These are phyloP conservation scores for Chloromyia formosa DNA, from an alignment of 2,888 invertebrate genomes.

Conservation along the genomic window DNA sequence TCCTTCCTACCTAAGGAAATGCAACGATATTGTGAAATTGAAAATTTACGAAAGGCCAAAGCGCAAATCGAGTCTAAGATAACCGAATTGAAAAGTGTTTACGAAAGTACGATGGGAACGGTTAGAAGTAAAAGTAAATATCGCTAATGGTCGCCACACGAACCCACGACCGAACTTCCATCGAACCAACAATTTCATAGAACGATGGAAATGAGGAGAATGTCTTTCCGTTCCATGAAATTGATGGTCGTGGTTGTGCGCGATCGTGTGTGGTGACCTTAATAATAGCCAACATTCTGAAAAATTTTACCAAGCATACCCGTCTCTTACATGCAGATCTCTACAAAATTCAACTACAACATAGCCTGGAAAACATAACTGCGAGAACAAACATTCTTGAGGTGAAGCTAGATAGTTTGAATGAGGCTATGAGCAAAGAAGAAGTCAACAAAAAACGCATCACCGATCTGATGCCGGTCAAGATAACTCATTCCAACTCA, in stretches of 20 bases:
- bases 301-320: not conserved
- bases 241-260: too few species aligned
- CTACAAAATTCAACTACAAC: conserved; percentile 55
- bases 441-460: conserved; percentile 54
- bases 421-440: conserved; percentile 54
- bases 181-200: not conserved
- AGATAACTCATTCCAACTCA: conserved; percentile 55
- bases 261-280: too few species aligned
- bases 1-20: conserved; percentile 57
- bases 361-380: conserved; percentile 54
- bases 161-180: conserved; percentile 11
- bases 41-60: conserved; percentile 55
- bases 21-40: conserved; percentile 57
- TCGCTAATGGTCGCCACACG: not conserved
- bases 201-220: too few species aligned
- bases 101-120: conserved; percentile 54
- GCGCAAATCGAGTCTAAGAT: conserved; percentile 51
- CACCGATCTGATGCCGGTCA: conserved; percentile 57
- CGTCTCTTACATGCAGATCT: conserved; percentile 54
- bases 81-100: conserved; percentile 54
- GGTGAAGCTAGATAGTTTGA: conserved; percentile 55
- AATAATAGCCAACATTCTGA: too few species aligned
- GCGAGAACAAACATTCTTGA: conserved; percentile 56
- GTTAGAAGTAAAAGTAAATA: conserved; percentile 59
- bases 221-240: too few species aligned